phyloP scores from a whole-genome alignment of 2,113 vertebrate species.

The Rhabdomys dilectus region DNA sequence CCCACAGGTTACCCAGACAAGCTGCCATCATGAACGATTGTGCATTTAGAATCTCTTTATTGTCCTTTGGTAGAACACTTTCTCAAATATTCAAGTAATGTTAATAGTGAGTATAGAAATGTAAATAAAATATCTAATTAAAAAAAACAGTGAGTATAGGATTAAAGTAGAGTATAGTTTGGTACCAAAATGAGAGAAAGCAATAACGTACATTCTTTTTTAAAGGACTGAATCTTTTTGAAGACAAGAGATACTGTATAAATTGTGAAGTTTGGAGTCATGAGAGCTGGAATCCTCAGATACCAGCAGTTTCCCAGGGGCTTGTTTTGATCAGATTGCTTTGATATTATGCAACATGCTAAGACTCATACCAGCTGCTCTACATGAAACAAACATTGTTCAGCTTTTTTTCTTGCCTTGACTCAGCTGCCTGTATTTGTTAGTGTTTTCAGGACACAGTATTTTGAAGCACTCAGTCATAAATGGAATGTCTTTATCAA shows the following conservation, averaged over 20 bases:
- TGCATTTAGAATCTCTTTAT: background rate
- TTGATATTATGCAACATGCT: slow-evolving; percentile 45
- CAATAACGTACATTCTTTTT: background rate
- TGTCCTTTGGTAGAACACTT: background rate
- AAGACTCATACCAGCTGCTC: slow-evolving; percentile 22
- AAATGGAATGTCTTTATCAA: background rate
- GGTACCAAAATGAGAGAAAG: slow-evolving; percentile 8
- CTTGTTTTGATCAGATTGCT: slow-evolving; percentile 32
- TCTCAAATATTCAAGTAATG: background rate
- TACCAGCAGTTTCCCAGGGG: background rate
- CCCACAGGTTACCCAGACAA: background rate
- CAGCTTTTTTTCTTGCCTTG: slow-evolving; percentile 30
- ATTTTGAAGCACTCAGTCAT: background rate
- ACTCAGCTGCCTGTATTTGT: background rate
- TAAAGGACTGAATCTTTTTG: background rate
- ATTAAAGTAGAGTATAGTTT: slow-evolving; percentile 1
- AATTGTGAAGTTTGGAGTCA: background rate
- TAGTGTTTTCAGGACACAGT: background rate
- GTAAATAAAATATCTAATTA: too few species aligned
- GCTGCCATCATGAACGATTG: background rate
- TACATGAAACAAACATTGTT: slow-evolving; percentile 45
- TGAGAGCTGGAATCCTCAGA: slow-evolving; percentile 58
- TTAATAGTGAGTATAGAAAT: background rate
- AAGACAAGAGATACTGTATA: background rate
- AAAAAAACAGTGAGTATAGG: background rate